A percentile compares a stretch with the other conserved stretches of the same genome.
Conservation (phyloP, 2,797 vertebrate genomes). For the Mormyrops boulengeri region DNA sequence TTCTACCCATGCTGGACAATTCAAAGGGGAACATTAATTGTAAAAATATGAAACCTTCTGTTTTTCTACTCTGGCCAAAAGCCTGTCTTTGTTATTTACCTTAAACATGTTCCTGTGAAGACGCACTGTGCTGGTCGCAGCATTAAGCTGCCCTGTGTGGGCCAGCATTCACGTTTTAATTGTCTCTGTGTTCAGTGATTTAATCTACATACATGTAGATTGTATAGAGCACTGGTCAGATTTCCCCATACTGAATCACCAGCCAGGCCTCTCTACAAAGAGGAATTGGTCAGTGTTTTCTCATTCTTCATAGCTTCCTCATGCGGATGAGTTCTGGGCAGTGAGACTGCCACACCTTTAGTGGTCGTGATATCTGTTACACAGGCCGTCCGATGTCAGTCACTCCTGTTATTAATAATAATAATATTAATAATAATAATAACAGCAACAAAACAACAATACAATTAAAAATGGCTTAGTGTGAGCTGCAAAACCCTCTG, state of each 20-base stretch:
- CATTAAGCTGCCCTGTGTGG: background rate
- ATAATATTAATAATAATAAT: background rate
- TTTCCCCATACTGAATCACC: background rate
- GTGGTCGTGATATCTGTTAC: background rate
- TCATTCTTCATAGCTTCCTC: background rate
- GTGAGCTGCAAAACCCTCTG: background rate
- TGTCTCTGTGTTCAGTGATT: background rate
- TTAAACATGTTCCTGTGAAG: background rate
- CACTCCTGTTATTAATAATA: background rate
- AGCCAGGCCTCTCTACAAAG: background rate
- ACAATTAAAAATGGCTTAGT: background rate
- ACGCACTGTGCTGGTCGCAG: background rate
- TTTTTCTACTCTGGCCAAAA: background rate
- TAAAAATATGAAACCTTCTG: background rate
- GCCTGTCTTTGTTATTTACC: background rate
- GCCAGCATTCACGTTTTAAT: background rate
- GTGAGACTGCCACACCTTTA: background rate
- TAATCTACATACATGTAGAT: background rate
- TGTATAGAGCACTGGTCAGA: background rate
- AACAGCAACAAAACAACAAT: background rate
- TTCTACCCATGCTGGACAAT: background rate
- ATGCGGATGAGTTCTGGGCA: background rate
- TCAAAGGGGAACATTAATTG: background rate
- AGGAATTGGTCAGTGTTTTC: background rate
- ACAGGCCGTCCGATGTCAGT: background rate